Base-by-base conservation (phyloP, 2,797 vertebrate species). In the Enteromius fasciolatus region DNA sequence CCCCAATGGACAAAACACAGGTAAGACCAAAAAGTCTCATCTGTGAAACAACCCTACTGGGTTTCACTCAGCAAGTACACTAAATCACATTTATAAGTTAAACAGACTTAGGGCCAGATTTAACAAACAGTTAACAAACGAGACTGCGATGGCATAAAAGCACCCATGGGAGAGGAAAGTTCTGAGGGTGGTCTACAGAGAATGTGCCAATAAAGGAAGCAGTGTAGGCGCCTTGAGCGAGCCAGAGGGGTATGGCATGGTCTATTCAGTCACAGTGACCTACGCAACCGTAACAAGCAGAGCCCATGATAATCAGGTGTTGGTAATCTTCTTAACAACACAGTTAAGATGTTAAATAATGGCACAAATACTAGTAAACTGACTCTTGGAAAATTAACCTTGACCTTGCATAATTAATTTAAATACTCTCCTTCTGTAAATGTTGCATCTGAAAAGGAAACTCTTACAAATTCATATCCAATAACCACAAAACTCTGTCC, bases 11-110 rank as follows among this genome's bases (percentile, higher is more conserved):
- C 36, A 67, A 33, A 33, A 72, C 64, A 31, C 76, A 82, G 82
- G 89, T 91, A 54, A 86, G 86, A 57, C 9, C 17, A 20, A 39
- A 44, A 7, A 44, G 9, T 7, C 31, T 57, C 7, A 23, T 14
- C 7, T 57, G 20, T 57, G 33, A 57, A 39, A 33, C 33, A 10
- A 33, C 20, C 20, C 9, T 50, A 52, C 17, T 50, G 25, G 5
- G 25, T 73, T 17, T 73, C 15, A 31, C 18, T 20, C 25, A 48
- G 25, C 44, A 50, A 31, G 25, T 12, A 20, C 33, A 52, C 25
- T 33, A 48, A 50, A 50, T 48, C 25, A 28, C 11, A 23, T 17
- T 61, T 61, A 14, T 23, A 12, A 23, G 54, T 57, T 59, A 44
- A 44, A 69, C 39, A 69, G 67, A 69, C 1, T 4, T 4, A 25